Evolutionary conservation across 2,888 invertebrate species (phyloP), one percentile per base, ranked within the genome.

Genomic region (Lasioglossum oenotherae): DNA sequence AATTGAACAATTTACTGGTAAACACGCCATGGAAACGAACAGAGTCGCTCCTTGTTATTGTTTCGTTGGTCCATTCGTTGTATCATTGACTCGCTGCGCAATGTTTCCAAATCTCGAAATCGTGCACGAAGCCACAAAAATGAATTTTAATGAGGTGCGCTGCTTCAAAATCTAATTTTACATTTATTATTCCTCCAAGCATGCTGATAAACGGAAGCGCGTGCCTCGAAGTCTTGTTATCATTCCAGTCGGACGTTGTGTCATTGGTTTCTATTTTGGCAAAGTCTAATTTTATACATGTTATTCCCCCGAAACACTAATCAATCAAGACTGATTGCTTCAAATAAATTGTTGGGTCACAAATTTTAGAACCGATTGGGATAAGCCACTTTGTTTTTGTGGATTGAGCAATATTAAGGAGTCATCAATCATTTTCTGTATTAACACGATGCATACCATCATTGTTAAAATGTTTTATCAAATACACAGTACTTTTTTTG

Each of bases 11-110:
- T 73, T 57, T 64, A 41, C 64, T 35, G 72, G 78, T 73, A 76
- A 87, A 79, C 84, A 78, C 69, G 31, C 41, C 23, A 19, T n/a
- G 69, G 14, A 57, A 16, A 31, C 78, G 27, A 19, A n/a, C 27
- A 0, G 41, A 41, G 14, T 23, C n/a, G 23, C 23, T 41, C n/a
- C 10, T 41, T 38, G 38, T 6, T 69, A 38, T 35, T 2, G 23
- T 38, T 35, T 19, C 38, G 23, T 35, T 10, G 35, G 67, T 8
- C 31, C n/a, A 53, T n/a, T 27, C 27, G 60, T 60, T 27, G 27
- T 27, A 14, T 67, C 19, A 14, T 4, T 35, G 19, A 6, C 3
- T 14, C 19, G 35, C 19, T 35, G 35, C 14, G 60, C 23, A n/a
- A 1, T 60, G 1, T 19, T 49, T 49, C 2, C 19, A 4, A 16